phyloP scores from a whole-genome alignment of 2,888 invertebrate genomes.

The Drosophila borealis region DNA sequence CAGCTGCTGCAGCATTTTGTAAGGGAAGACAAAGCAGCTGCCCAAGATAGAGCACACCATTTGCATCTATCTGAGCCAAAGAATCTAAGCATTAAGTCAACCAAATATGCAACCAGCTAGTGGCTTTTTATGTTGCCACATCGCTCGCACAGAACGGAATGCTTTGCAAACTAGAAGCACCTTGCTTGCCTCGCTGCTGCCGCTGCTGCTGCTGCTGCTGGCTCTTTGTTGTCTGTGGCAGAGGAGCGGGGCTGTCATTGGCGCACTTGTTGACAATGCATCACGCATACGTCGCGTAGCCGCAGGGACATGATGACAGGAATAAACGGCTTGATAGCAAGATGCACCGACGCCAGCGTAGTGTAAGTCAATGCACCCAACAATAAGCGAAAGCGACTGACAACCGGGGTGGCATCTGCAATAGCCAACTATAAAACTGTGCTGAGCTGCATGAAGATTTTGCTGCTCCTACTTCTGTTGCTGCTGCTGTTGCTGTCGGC shows the following conservation, averaged over 20 bases:
- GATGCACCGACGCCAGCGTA: slow-evolving; percentile 24
- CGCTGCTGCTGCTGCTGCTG: slow-evolving; percentile 11
- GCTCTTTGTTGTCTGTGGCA: slow-evolving; percentile 26
- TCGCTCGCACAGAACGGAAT: slow-evolving; percentile 12
- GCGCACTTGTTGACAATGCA: slow-evolving; percentile 65
- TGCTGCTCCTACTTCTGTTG: slow-evolving; percentile 5
- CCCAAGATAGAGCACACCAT: slow-evolving; percentile 45
- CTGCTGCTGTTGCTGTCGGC: slow-evolving; percentile 31
- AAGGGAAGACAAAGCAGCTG: slow-evolving; percentile 5
- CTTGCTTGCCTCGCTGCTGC: background rate
- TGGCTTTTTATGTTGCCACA: slow-evolving; percentile 27
- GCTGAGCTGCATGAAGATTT: slow-evolving; percentile 1
- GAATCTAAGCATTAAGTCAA: slow-evolving; percentile 36
- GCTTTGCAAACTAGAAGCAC: background rate
- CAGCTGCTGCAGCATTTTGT: slow-evolving; percentile 1
- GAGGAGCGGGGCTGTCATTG: slow-evolving; percentile 18
- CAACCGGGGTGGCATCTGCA: slow-evolving; percentile 26
- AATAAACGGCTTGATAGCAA: slow-evolving; percentile 31
- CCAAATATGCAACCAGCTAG: slow-evolving; percentile 32
- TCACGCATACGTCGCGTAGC: slow-evolving; percentile 42
- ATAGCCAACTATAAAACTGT: slow-evolving; percentile 22
- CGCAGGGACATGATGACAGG: slow-evolving; percentile 35
- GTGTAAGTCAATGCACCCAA: slow-evolving; percentile 63
- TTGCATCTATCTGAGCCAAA: slow-evolving; percentile 30
- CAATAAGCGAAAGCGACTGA: slow-evolving; percentile 54